Evolutionary conservation across 2,113 vertebrate species (phyloP).

Genomic region (Zosterops japonicus): DNA sequence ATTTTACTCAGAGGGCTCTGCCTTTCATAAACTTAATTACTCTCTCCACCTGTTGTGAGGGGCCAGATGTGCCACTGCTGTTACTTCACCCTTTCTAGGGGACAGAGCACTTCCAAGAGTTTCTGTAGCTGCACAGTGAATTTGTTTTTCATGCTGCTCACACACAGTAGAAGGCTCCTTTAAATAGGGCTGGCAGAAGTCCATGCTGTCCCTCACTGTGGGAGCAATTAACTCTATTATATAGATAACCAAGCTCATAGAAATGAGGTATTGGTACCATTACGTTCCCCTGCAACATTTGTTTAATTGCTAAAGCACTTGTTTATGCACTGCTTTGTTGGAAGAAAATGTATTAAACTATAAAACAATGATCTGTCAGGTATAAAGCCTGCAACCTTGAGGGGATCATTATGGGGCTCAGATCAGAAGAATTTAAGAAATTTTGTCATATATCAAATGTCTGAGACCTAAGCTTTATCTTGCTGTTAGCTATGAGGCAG

Average conservation of each 20-base stretch:
- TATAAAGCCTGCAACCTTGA: conserved; percentile 2
- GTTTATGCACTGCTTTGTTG: conserved; percentile 24
- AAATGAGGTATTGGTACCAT: conserved; percentile 50
- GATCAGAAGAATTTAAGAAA: conserved; percentile 34
- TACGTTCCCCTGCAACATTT: conserved; percentile 25
- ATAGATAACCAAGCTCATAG: conserved; percentile 47
- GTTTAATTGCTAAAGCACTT: conserved; percentile 57
- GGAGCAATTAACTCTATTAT: conserved; percentile 51
- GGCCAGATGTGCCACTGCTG: neutral
- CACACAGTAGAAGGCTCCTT: neutral
- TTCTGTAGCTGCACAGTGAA: neutral
- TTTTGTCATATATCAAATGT: neutral
- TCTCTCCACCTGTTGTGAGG: neutral
- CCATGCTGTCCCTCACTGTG: conserved; percentile 12
- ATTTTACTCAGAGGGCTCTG: neutral
- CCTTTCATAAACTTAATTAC: neutral
- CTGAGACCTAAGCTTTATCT: neutral
- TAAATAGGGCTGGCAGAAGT: conserved; percentile 20
- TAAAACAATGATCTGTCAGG: conserved; percentile 46
- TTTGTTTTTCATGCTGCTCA: neutral
- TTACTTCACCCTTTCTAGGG: neutral
- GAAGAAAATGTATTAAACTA: conserved; percentile 30
- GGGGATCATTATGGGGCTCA: neutral
- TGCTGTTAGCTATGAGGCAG: neutral
- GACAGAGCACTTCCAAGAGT: neutral